Percentiles rank a stretch among this genome's conserved stretches.
Conservation (phyloP, 2,797 vertebrate genomes). For the Avahi laniger region DNA sequence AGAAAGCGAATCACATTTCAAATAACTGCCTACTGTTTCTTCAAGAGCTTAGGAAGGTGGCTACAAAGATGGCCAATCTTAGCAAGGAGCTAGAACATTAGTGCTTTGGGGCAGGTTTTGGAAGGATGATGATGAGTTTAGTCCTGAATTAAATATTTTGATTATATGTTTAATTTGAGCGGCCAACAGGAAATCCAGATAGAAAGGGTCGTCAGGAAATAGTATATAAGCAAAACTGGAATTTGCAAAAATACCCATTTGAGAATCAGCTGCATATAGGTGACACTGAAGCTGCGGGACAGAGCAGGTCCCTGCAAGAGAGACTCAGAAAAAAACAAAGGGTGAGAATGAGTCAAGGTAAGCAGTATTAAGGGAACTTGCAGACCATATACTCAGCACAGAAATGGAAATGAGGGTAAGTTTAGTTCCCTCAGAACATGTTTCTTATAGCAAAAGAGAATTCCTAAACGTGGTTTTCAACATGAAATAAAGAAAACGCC, state of each 20-base stretch:
- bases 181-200: background rate
- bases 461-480: background rate
- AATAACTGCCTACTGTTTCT: slow-evolving; percentile 11
- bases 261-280: background rate
- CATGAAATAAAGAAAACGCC: background rate
- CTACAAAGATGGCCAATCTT: background rate
- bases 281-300: accelerated
- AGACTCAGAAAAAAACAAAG: background rate
- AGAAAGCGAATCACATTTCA: background rate
- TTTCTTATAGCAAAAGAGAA: slow-evolving; percentile 23
- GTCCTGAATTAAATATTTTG: background rate
- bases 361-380: background rate
- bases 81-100: background rate
- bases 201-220: background rate
- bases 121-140: background rate
- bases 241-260: background rate
- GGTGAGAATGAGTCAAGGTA: background rate
- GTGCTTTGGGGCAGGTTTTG: background rate
- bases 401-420: background rate
- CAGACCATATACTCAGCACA: background rate
- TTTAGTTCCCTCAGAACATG: background rate
- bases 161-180: background rate
- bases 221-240: background rate
- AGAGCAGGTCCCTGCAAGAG: background rate
- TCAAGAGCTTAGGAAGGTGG: background rate